Conservation (phyloP, 2,797 vertebrate genomes). For the Ficedula albicollis region DNA sequence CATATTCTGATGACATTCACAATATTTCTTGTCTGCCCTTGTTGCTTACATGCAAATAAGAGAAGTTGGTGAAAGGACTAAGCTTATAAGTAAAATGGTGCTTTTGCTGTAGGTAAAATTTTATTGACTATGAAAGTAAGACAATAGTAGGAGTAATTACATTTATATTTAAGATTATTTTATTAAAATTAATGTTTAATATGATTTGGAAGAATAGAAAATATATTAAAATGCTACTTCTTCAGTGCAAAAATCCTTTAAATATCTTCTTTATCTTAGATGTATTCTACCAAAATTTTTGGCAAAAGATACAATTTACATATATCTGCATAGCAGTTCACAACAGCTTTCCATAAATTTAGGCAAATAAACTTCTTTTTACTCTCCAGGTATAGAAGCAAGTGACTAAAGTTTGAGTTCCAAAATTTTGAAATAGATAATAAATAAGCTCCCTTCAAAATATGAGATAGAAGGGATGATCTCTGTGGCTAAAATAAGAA, state of each 20-base stretch:
- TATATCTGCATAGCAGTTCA: neutral
- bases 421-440: neutral
- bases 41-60: neutral
- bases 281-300: neutral
- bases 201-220: neutral
- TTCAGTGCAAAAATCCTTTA: neutral
- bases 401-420: neutral
- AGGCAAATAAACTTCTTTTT: neutral
- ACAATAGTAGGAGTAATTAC: neutral
- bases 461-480: neutral
- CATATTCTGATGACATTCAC: neutral
- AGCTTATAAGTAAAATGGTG: neutral
- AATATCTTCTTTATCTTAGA: neutral
- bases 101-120: neutral
- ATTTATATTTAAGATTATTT: neutral
- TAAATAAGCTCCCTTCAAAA: neutral
- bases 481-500: neutral
- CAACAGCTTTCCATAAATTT: neutral
- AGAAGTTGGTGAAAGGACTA: neutral
- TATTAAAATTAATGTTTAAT: neutral
- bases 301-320: neutral
- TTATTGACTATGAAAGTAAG: neutral
- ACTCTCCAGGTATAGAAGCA: neutral
- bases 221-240: neutral
- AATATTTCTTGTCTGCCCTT: neutral